A percentile compares a stretch with the other conserved stretches of the same genome.
Conservation (phyloP, 2,113 vertebrate species). For the Thryonomys swinderianus region DNA sequence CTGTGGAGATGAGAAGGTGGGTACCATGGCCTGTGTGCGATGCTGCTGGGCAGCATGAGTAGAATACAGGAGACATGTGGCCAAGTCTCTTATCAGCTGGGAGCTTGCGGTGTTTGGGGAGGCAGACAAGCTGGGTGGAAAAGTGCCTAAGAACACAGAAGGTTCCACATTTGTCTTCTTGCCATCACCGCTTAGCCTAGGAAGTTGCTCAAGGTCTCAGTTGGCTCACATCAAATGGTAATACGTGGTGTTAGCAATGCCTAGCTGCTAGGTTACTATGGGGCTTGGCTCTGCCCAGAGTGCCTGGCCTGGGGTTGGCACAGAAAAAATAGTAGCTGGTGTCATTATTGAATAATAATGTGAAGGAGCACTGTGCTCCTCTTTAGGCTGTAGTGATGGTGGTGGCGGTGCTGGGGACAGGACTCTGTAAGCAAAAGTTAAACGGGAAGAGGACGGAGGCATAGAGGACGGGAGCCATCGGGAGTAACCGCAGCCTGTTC, state of each 20-base stretch:
- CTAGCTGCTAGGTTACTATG: background rate
- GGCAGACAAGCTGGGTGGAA: background rate
- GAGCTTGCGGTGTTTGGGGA: background rate
- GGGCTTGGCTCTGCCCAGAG: background rate
- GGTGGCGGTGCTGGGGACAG: background rate
- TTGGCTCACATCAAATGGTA: background rate
- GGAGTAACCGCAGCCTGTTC: background rate
- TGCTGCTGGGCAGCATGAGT: background rate
- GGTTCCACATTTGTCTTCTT: background rate
- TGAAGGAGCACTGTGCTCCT: accelerated
- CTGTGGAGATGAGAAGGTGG: background rate
- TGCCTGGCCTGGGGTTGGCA: background rate
- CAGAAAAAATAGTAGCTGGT: background rate
- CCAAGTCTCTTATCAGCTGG: background rate
- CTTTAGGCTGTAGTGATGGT: background rate
- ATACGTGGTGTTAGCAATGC: background rate
- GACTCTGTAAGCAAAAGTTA: background rate
- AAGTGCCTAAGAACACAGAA: background rate
- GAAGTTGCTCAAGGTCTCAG: background rate
- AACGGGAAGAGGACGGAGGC: background rate
- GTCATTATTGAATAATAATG: background rate
- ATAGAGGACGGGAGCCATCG: background rate
- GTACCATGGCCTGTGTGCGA: no score
- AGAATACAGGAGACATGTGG: accelerated
- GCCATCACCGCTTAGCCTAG: background rate